Evolutionary conservation across 2,888 invertebrate species (phyloP), one percentile per base, ranked within the genome.

Genomic region (Patella ulyssiponensis): DNA sequence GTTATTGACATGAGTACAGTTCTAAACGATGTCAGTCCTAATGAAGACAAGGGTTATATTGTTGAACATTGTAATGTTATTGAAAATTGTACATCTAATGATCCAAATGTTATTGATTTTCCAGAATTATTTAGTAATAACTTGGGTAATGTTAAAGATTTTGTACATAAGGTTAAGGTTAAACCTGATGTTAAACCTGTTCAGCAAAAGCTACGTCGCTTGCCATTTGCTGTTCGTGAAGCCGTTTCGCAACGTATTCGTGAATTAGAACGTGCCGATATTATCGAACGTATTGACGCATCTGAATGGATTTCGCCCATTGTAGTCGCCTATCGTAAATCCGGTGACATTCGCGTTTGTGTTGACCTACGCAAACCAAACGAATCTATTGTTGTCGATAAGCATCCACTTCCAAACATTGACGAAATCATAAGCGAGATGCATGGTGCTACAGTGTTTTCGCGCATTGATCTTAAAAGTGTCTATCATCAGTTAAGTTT

Each of bases 211-310:
- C 15, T 33, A 44, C 51, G 71, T 11, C 17, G n/a, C 1, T 51
- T 71, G 15, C 71, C 71, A 7, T 51, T 71, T n/a, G 33, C 71
- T 15, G 44, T 71, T 71, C 17, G 27, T n/a, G 51, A 71, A 1
- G 12, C 33, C 1, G 71, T 71, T 71, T 71, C 71, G 0, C 9
- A 33, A 3, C 23, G 27, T 1, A 17, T 71, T 11, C 1, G 20
- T 0, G 17, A 27, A 15, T 17, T 71, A 7, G 73, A 64, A 23
- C 52, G 20, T 69, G 20, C 64, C 7, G 64, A 20, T 64, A 20
- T 64, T 64, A 73, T 73, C 17, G 73, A 73, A 54, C 69, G 64
- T 12, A 64, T 73, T n/a, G 73, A 73, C n/a, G 53, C 73, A 4
- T 74, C 23, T n/a, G 70, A 70, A n/a, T 74, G 74, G 74, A 11